Evolutionary conservation across 2,888 invertebrate genomes (phyloP).

Genomic region (Apocheima hispidaria): DNA sequence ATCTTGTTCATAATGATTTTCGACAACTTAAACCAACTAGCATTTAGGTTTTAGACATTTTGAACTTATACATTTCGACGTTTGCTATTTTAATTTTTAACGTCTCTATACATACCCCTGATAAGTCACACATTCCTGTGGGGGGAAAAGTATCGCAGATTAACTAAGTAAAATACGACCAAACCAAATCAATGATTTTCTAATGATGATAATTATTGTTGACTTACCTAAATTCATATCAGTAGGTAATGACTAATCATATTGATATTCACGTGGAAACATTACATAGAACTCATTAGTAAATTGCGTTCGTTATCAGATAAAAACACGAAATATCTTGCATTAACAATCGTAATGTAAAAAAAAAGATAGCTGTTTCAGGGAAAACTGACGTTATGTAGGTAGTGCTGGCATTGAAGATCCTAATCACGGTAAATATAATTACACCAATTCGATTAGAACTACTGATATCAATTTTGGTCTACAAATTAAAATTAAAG

Average conservation of each 20-base stretch:
- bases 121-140: too few relatives aligned
- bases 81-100: too few relatives aligned
- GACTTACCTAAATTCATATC: not conserved
- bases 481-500: not conserved
- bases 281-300: constrained; percentile 9
- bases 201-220: not conserved
- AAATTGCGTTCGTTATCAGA: constrained; percentile 28
- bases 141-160: too few relatives aligned
- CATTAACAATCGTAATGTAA: constrained; percentile 19
- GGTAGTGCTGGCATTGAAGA: constrained; percentile 11
- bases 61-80: too few relatives aligned
- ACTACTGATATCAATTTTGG: not conserved
- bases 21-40: too few relatives aligned
- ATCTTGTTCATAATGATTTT: too few relatives aligned
- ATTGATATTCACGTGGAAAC: not conserved
- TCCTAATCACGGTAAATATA: constrained; percentile 17
- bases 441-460: not conserved
- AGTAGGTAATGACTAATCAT: constrained; percentile 1
- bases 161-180: too few relatives aligned
- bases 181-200: too few relatives aligned
- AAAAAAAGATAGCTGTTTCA: constrained; percentile 35
- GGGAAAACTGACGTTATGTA: constrained; percentile 21
- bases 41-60: too few relatives aligned
- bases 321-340: constrained; percentile 27
- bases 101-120: too few relatives aligned